Base-by-base conservation (phyloP, 2,113 vertebrate species). In the Corapipo altera region DNA sequence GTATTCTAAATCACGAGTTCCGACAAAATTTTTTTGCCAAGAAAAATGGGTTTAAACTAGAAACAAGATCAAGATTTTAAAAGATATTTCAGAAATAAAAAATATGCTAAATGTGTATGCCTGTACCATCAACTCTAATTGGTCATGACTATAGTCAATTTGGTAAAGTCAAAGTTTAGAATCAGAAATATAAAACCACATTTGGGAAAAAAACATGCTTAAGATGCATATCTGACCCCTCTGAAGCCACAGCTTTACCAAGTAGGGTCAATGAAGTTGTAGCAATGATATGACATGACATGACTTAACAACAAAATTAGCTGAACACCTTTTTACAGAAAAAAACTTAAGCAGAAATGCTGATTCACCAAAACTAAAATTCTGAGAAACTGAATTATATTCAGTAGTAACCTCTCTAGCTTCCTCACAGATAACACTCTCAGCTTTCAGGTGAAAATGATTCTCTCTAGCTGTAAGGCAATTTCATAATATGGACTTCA, bases 51-150 rank as follows among this genome's bases (percentile, higher is more conserved):
- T 70, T 93, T 84, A 91, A 51, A 24, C 33, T 84, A 85, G 43
- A 65, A 85, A 32, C 21, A 8, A 5, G 30, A 72, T 83, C 30
- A 93, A 88, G 22, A 30, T 69, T 89, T 91, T 55, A 23, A 92
- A 84, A 89, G 41, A 32, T 73, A 85, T 76, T 83, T 93, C 75
- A 84, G 48, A 93, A 93, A 89, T 78, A 39, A 86, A 86, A 85
- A 90, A 73, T 66, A 46, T 5, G 8, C 7, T 44, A 64, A 82
- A 82, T 70, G 18, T 70, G 5, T 65, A 73, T 41, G 21, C 19
- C 21, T 75, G 33, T 58, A 64, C 26, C 9, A 49, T 39, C 77
- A 89, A 64, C 9, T 81, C 12, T 62, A 33, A 43, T 48, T 77
- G 23, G 7, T 79, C n/a, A 71, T 46, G 7, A 82, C 85, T 66